A percentile compares a stretch with the other conserved stretches of the same genome.
Evolutionary conservation across 2,113 vertebrate species (phyloP).

Genomic region (Prunella himalayana): DNA sequence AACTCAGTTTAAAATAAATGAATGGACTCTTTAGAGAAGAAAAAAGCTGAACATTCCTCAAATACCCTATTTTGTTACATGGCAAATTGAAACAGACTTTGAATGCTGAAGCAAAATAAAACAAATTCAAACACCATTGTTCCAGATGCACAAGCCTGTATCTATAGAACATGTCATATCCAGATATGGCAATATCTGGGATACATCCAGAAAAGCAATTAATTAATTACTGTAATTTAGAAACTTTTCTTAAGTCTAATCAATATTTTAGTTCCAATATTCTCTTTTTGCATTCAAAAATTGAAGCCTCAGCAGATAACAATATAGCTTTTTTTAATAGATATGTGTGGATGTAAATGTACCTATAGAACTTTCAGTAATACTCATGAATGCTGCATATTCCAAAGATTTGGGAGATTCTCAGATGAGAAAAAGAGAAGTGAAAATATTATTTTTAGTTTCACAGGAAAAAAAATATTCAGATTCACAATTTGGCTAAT

Average conservation of each 20-base stretch:
- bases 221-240: not conserved
- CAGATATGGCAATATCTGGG: not conserved
- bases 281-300: not conserved
- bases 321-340: not conserved
- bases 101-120: not conserved
- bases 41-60: not conserved
- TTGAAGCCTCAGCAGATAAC: not conserved
- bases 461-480: not conserved
- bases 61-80: not conserved
- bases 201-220: not conserved
- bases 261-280: not conserved
- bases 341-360: not conserved
- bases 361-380: not conserved
- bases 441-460: not conserved
- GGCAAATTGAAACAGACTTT: not conserved
- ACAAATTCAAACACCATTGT: not conserved
- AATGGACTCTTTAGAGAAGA: not conserved
- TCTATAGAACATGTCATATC: not conserved
- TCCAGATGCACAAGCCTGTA: not conserved
- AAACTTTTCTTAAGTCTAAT: not conserved
- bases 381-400: not conserved
- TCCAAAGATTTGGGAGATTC: not conserved
- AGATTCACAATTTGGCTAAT: not conserved
- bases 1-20: conserved; percentile 4
- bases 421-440: not conserved